Percentiles rank a stretch among this genome's conserved stretches.
Evolutionary conservation across 2,113 vertebrate genomes (phyloP).

Genomic region (Xiphophorus hellerii): DNA sequence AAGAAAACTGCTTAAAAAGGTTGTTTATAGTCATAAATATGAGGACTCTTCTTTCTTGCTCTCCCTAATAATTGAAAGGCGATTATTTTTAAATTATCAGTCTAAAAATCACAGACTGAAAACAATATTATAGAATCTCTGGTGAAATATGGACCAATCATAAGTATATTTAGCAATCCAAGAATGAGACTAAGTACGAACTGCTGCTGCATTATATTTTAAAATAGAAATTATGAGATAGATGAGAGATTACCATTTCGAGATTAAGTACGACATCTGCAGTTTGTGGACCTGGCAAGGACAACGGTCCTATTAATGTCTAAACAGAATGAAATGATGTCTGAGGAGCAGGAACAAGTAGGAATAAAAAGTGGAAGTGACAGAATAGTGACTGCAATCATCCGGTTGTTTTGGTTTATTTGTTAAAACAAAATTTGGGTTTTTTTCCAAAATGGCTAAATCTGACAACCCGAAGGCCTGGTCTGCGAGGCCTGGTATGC

Average conservation of each 20-base stretch:
- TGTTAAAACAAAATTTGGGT: conserved; percentile 38
- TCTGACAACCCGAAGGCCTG: conserved; percentile 58
- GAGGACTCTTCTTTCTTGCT: neutral
- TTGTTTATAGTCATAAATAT: neutral
- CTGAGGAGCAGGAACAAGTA: conserved; percentile 31
- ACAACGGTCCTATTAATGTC: conserved; percentile 28
- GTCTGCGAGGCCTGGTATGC: conserved; percentile 55
- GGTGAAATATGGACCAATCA: conserved; percentile 4
- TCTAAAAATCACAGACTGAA: neutral
- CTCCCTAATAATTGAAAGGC: neutral
- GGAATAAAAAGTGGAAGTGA: conserved; percentile 12
- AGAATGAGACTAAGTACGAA: conserved; percentile 2
- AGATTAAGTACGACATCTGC: conserved; percentile 66
- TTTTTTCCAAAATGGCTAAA: conserved; percentile 46
- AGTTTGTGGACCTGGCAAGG: conserved; percentile 56
- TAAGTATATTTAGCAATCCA: neutral
- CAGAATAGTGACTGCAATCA: conserved; percentile 23
- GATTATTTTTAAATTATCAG: neutral
- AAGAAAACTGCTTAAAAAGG: conserved; percentile 1
- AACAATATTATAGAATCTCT: neutral
- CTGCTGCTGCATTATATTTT: conserved; percentile 12
- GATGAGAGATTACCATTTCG: conserved; percentile 56
- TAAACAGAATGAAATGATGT: conserved; percentile 15
- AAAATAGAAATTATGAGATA: conserved; percentile 45
- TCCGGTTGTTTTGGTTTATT: conserved; percentile 36